Base-by-base conservation (phyloP, 92 coral and sea anemone species). In the Epizoanthus ramosus region DNA sequence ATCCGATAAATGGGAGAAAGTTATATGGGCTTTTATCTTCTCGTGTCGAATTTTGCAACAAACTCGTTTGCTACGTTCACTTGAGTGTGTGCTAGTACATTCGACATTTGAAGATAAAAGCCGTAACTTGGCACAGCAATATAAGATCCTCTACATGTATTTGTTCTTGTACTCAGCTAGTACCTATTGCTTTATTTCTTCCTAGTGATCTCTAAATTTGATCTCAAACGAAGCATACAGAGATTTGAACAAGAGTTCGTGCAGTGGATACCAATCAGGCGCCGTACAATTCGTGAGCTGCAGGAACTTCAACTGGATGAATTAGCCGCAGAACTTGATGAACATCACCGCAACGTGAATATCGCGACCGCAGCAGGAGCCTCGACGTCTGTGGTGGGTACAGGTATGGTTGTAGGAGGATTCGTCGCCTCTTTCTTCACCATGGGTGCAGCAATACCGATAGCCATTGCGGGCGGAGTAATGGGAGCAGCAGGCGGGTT, bases 291-390 rank as follows among this genome's bases (percentile, higher is more conserved):
- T 37, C 87, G 59, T 15, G 89, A 89, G 58, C 54, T 89, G 24
- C 84, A 89, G 33, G 89, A 89, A 13, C 80, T 89, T 79, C 59
- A 85, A 41, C 74, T 89, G 13, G 84, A 80, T 35, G 68, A 89
- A 35, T 68, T 89, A 73, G 84, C 89, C 0, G 39, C 80, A 35
- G 65, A 75, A 56, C 75, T 89, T 1, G 92, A 89, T 68, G 73
- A 89, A 9, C 75, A 85, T 52, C 92, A 89, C 83, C 92, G 89
- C 58, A 85, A 85, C n/a, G 75, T 79, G 1, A 89, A 85, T 70
- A 85, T 89, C 25, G 92, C 92, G 17, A 89, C 92, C 18, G 92
- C 92, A 5, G 89, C 89, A 0, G 92, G 89, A 6, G 86, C 89
- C 50, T 56, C 89, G 6, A 89, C 89, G 1, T 89, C 92, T 33